Evolutionary conservation across 2,797 vertebrate species (phyloP).

Genomic region (Antennarius maculatus): DNA sequence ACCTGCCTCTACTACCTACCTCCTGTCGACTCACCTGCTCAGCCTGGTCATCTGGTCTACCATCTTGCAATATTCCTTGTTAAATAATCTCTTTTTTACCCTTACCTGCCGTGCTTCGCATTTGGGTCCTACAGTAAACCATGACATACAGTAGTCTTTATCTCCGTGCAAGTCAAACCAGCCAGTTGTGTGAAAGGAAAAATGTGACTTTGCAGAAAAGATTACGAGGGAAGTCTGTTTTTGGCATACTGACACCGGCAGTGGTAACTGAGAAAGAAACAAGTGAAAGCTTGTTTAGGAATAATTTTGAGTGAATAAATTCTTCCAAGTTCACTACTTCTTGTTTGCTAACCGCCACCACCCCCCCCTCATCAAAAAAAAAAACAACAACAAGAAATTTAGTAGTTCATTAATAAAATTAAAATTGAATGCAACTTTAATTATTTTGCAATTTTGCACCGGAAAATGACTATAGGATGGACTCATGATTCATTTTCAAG

Average conservation of each 20-base stretch:
- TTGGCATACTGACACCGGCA: conserved; percentile 19
- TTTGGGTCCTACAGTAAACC: too few species aligned
- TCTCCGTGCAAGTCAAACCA: conserved; percentile 32
- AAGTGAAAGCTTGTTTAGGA: conserved; percentile 24
- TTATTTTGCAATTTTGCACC: too few species aligned
- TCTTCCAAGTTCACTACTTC: neutral
- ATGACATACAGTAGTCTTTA: conserved; percentile 9
- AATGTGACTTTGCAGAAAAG: conserved; percentile 34
- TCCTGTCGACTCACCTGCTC: too few species aligned
- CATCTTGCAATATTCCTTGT: too few species aligned
- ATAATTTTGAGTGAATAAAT: conserved; percentile 13
- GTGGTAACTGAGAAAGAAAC: conserved; percentile 39
- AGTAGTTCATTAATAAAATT: neutral
- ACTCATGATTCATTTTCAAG: too few species aligned
- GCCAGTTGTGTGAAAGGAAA: conserved; percentile 44
- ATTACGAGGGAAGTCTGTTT: conserved; percentile 33
- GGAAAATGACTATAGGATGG: too few species aligned
- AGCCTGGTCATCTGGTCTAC: too few species aligned
- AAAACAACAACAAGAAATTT: too few species aligned
- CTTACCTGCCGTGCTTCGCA: too few species aligned
- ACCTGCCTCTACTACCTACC: too few species aligned
- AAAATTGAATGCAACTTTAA: neutral
- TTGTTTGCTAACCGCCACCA: neutral
- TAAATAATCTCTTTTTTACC: too few species aligned
- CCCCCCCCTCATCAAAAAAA: too few species aligned